Percentiles rank a stretch among this genome's conserved stretches.
Conservation (phyloP, 2,113 vertebrate genomes). For the Mystacornis crossleyi region DNA sequence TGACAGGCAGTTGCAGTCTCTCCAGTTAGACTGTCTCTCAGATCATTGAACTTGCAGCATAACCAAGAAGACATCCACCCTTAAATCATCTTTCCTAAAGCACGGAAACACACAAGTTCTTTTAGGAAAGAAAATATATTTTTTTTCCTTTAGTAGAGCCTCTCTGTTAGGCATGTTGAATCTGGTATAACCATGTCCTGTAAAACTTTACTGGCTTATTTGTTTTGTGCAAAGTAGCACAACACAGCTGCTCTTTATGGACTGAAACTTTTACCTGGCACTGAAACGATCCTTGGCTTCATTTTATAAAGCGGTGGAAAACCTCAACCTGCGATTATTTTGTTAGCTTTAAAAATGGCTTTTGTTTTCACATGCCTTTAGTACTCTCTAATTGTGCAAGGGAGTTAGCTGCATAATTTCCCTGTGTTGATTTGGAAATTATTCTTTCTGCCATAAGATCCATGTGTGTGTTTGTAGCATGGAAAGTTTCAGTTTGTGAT, state of each 20-base stretch:
- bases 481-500: constrained; percentile 52
- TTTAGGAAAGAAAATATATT: neutral
- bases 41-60: constrained; percentile 23
- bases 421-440: constrained; percentile 50
- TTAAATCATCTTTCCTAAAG: constrained; percentile 59
- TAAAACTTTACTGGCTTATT: constrained; percentile 51
- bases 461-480: constrained; percentile 3
- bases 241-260: constrained; percentile 25
- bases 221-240: constrained; percentile 52
- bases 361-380: constrained; percentile 60
- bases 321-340: constrained; percentile 66
- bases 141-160: constrained; percentile 24
- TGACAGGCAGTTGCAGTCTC: constrained; percentile 37
- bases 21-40: constrained; percentile 15
- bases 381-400: neutral
- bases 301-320: constrained; percentile 38
- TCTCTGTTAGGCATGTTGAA: constrained; percentile 38
- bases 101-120: neutral
- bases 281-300: constrained; percentile 35
- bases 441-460: constrained; percentile 30
- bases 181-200: constrained; percentile 30
- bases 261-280: constrained; percentile 45
- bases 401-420: constrained; percentile 28
- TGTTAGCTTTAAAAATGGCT: constrained; percentile 67
- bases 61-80: constrained; percentile 15